These are phyloP conservation scores for Isotomurus palustris DNA, from an alignment of 2,888 invertebrate genomes.

Conservation along the genomic window DNA sequence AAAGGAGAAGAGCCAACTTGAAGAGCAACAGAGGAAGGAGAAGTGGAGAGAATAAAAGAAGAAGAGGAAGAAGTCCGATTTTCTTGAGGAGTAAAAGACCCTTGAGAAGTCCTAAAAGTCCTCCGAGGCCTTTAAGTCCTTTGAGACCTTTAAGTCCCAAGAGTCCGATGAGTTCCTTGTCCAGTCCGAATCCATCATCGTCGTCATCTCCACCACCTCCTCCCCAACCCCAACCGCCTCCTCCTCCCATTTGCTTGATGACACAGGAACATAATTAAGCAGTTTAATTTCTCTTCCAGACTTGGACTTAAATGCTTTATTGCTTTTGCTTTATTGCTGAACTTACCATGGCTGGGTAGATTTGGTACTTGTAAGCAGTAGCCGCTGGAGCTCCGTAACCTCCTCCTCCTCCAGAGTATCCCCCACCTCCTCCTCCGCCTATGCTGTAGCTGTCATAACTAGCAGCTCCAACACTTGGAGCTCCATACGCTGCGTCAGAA, in stretches of 20 bases:
- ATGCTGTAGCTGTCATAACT: slow-evolving; percentile 14
- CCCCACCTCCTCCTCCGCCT: slow-evolving; percentile 3
- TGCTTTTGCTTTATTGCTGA: not conserved
- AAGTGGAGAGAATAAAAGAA: slow-evolving; percentile 19
- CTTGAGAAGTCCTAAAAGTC: slow-evolving; percentile 18
- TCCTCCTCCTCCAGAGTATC: not conserved
- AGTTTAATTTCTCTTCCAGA: too few species aligned
- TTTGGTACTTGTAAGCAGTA: slow-evolving; percentile 26
- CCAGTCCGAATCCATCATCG: slow-evolving; percentile 26
- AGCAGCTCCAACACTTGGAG: not conserved
- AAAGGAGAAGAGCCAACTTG: slow-evolving; percentile 19
- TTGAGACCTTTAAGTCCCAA: slow-evolving; percentile 33
- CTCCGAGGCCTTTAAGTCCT: slow-evolving; percentile 26
- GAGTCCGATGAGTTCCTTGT: slow-evolving; percentile 33
- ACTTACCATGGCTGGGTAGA: slow-evolving; percentile 26
- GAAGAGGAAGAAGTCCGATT: slow-evolving; percentile 17
- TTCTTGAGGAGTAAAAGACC: slow-evolving; percentile 27
- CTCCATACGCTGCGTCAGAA: not conserved
- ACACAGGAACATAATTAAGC: too few species aligned
- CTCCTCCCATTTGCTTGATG: not conserved
- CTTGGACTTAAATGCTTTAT: not conserved
- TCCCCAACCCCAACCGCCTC: slow-evolving; percentile 13
- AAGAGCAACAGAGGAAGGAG: slow-evolving; percentile 22
- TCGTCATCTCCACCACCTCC: slow-evolving; percentile 22
- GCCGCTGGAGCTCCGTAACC: not conserved